Evolutionary conservation across 2,797 vertebrate species (phyloP).

Genomic region (Melanotaenia trifasciata): DNA sequence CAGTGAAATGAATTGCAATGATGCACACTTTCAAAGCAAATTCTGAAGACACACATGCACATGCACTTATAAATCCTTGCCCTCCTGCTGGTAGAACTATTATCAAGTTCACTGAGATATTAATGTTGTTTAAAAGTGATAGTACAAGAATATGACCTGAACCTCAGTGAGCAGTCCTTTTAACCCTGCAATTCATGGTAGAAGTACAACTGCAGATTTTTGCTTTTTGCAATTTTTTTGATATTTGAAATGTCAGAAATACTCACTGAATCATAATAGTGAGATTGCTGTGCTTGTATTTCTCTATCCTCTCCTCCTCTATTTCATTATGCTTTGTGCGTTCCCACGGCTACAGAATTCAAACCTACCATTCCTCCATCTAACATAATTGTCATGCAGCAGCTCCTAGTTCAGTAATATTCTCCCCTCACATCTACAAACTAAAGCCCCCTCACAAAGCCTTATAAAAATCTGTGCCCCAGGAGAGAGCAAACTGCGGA

Average conservation of each 20-base stretch:
- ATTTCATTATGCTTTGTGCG: slow-evolving; percentile 41
- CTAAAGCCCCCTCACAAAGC: slow-evolving; percentile 70
- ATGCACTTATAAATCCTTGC: not conserved
- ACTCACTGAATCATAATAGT: slow-evolving; percentile 12
- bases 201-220: slow-evolving; percentile 1
- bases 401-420: slow-evolving; percentile 61
- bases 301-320: slow-evolving; percentile 10
- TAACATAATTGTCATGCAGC: slow-evolving; percentile 74
- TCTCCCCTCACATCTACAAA: slow-evolving; percentile 67
- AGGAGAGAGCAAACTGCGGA: slow-evolving; percentile 63
- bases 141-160: not conserved
- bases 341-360: slow-evolving; percentile 47
- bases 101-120: slow-evolving; percentile 4
- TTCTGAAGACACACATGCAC: not conserved
- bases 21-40: not conserved
- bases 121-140: not conserved
- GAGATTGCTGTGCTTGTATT: slow-evolving; percentile 24
- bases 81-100: slow-evolving; percentile 13
- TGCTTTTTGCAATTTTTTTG: not conserved
- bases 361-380: slow-evolving; percentile 53
- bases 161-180: not conserved
- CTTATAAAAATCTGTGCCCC: slow-evolving; percentile 67
- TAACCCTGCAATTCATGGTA: not conserved
- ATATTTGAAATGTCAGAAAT: slow-evolving; percentile 4
- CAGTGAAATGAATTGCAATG: slow-evolving; percentile 27